phyloP scores from a whole-genome alignment of 2,888 invertebrate genomes.

The Germaria angustata region DNA sequence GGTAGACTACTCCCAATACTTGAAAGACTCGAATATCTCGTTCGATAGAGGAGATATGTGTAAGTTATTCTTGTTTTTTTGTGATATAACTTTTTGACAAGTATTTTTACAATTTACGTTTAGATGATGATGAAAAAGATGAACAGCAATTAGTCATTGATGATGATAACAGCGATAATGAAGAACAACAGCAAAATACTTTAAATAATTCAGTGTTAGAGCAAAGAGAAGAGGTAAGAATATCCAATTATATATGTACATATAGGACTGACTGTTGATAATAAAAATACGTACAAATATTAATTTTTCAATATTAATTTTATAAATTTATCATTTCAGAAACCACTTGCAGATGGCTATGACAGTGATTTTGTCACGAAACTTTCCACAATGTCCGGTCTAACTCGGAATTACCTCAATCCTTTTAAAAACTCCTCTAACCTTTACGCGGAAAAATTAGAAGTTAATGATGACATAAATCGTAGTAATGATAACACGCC shows the following conservation, averaged over 20 bases:
- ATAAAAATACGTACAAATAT: no score
- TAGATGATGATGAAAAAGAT: conserved; percentile 82
- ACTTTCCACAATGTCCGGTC: conserved; percentile 22
- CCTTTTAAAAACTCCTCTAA: conserved; percentile 69
- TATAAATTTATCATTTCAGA: conserved; percentile 23
- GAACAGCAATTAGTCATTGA: conserved; percentile 80
- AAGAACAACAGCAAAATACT: conserved; percentile 68
- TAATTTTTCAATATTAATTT: no score
- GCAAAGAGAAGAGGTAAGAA: conserved; percentile 40
- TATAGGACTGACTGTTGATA: no score
- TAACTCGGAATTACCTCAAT: conserved; percentile 68
- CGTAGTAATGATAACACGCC: neutral
- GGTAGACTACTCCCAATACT: conserved; percentile 79
- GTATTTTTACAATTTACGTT: conserved; percentile 9
- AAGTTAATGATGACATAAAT: conserved; percentile 1
- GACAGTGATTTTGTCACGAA: conserved; percentile 37
- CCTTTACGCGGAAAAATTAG: conserved; percentile 38
- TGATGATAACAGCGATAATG: conserved; percentile 78
- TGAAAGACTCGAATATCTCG: conserved; percentile 79
- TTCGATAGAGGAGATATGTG: conserved; percentile 75
- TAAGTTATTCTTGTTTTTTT: conserved; percentile 70
- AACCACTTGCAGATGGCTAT: conserved; percentile 20
- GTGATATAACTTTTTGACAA: neutral
- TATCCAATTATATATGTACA: no score
- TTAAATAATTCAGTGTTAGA: neutral